Conservation (phyloP, 2,113 vertebrate species). For the Hippocampus comes region DNA sequence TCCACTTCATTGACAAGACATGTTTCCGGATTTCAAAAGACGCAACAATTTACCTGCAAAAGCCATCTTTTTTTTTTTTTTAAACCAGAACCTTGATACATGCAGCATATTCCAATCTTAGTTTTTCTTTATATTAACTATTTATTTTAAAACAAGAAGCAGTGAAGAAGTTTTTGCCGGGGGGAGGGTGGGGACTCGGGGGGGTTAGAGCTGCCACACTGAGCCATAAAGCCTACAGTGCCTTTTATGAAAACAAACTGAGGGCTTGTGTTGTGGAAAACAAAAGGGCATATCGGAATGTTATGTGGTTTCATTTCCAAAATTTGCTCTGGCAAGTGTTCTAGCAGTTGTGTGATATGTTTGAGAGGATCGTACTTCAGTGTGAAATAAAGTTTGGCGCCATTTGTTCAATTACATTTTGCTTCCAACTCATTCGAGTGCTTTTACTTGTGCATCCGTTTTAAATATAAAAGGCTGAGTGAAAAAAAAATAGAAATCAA, state of each 20-base stretch:
- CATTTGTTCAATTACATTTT: background rate
- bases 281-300: slow-evolving; percentile 5
- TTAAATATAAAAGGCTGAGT: background rate
- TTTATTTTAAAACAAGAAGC: slow-evolving; percentile 49
- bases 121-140: slow-evolving; percentile 49
- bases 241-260: background rate
- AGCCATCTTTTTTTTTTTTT: background rate
- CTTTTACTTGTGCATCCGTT: background rate
- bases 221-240: slow-evolving; percentile 58
- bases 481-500: background rate
- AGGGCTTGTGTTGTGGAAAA: slow-evolving; percentile 8
- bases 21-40: background rate
- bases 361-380: background rate
- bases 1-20: slow-evolving; percentile 8
- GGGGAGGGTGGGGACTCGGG: background rate
- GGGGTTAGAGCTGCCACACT: slow-evolving; percentile 55
- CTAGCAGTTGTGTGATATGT: background rate
- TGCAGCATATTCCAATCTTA: slow-evolving; percentile 11
- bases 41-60: background rate
- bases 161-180: slow-evolving; percentile 32
- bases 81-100: background rate
- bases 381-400: background rate
- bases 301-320: background rate
- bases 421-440: background rate
- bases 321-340: background rate